Base-by-base conservation (phyloP, 1,140 invertebrate genomes). In the Holotrichia oblita region DNA sequence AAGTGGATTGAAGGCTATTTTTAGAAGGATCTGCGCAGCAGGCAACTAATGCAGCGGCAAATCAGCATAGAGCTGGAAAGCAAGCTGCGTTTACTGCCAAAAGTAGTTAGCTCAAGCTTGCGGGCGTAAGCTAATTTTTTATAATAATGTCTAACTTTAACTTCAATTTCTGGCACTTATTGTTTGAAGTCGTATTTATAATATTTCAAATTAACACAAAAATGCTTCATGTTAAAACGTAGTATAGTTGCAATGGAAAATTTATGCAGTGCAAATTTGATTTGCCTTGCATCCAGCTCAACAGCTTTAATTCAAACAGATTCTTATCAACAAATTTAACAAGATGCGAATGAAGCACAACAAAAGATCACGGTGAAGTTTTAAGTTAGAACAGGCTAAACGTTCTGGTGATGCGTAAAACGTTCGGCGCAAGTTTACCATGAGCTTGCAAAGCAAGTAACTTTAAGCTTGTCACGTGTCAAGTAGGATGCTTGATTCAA, bases 1-100 rank as follows among this genome's bases (percentile, higher is more conserved):
- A 48, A 76, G 75, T 55, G 75, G 75, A 9, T 55, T 76, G 27
- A 76, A 55, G 27, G 48, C 75, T 14, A 76, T n/a, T 76, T 40
- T 42, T 42, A n/a, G 10, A 76, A 76, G 75, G 75, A 59, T 76
- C 75, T 14, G 75, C 75, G 2, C 40, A 76, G 55, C 75, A 76
- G 22, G 75, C 75, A 48, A 76, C 17, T 22, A 76, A 34, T 42
- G 75, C 75, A 27, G 75, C 48, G 4, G 75, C 42, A n/a, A 76
- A 76, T 40, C 75, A 76, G 48, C 75, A 76, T 3, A 24, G 42
- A 9, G 75, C 75, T 10, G 75, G 17, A 9, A 76, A 42, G 6
- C 75, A 76, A 76, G 75, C 75, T 34, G 75, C 75, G 40, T 76
- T 76, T 42, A 42, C 75, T 20, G 75, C 75, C 1, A 76, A 76